Conservation (phyloP, 2,888 invertebrate genomes). For the Leptarthrus brevirostris region DNA sequence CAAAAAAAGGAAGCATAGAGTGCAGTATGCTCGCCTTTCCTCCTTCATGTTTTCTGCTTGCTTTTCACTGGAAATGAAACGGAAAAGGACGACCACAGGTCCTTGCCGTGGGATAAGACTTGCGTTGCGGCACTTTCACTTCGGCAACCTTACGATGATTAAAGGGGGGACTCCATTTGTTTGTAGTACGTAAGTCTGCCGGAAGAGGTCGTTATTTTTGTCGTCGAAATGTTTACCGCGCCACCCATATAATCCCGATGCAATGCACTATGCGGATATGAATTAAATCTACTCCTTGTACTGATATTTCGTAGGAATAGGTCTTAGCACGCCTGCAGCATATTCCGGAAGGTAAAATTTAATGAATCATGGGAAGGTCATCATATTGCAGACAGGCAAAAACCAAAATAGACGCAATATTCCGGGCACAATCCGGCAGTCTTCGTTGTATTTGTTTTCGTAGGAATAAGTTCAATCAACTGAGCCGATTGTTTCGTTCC, state of each 20-base stretch:
- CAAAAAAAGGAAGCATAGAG: no score
- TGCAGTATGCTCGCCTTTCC: no score
- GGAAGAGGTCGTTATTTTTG: neutral
- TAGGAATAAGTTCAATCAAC: no score
- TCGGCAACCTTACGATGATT: neutral
- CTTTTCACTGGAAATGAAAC: neutral
- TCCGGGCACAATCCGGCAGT: neutral
- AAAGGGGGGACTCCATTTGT: no score
- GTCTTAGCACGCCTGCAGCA: neutral
- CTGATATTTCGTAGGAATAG: no score
- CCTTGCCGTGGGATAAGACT: neutral
- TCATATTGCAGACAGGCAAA: neutral
- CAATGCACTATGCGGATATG: no score
- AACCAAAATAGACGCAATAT: neutral
- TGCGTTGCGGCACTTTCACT: conserved; percentile 3
- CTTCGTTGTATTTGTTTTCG: no score
- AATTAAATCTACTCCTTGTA: no score
- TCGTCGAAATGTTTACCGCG: neutral
- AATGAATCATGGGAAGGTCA: neutral
- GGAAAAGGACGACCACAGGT: neutral
- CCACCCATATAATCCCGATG: no score
- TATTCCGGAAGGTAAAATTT: neutral
- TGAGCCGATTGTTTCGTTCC: no score
- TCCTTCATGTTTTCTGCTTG: neutral
- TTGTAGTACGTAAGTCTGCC: no score